These are phyloP conservation scores for Progne subis DNA, from an alignment of 2,113 vertebrate species.

Conservation along the genomic window DNA sequence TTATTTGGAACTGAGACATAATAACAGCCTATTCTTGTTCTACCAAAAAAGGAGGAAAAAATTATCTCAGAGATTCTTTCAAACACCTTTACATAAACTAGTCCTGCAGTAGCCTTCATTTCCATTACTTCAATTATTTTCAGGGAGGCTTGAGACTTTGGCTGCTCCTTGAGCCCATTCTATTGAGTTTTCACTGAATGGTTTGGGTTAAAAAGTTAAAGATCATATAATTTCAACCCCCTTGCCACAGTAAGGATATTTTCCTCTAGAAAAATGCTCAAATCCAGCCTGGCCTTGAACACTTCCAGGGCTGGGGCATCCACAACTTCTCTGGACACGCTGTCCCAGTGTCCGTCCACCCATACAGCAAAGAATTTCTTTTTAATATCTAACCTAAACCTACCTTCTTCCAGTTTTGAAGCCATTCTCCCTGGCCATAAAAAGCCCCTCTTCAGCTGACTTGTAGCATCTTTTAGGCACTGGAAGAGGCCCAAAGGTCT, in stretches of 20 bases:
- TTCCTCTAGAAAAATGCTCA: neutral
- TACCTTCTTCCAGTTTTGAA: neutral
- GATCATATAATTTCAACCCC: rapidly evolving
- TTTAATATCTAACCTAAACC: neutral
- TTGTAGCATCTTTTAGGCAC: neutral
- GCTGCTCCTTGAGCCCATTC: rapidly evolving
- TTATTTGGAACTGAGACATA: neutral
- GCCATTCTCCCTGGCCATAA: neutral
- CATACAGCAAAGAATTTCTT: neutral
- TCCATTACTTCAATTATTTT: neutral
- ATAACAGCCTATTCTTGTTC: neutral
- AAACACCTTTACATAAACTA: neutral
- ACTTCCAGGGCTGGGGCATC: too few species aligned
- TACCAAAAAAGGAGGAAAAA: neutral
- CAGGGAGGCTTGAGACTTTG: neutral
- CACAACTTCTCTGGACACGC: neutral
- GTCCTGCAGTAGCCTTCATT: neutral
- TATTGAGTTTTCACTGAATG: neutral
- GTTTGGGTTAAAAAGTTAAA: neutral
- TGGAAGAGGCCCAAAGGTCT: neutral
- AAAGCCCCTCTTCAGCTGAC: neutral
- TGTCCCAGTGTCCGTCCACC: neutral
- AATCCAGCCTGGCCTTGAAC: neutral
- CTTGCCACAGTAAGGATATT: neutral
- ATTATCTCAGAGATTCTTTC: neutral